Base-by-base conservation (phyloP, 53 echinoderm and acorn worm species). In the Mesocentrotus franciscanus region DNA sequence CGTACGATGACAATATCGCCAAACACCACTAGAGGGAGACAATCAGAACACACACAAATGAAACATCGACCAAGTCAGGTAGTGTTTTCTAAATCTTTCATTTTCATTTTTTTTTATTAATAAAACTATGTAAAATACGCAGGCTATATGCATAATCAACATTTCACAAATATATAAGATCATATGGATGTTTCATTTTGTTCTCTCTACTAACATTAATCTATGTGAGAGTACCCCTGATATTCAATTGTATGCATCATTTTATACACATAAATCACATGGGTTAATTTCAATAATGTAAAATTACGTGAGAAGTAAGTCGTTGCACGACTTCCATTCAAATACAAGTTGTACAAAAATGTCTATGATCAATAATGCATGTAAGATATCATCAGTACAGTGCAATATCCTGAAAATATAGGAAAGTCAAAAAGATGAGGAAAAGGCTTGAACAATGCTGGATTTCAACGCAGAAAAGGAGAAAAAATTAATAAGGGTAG, bases 61-160 rank as follows among this genome's bases (percentile, higher is more conserved):
- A 42, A 42, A 81, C 22, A 39, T 18, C 15, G 42, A 81, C 1
- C 22, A 81, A 35, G 1, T 16, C 5, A 64, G 64, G 14, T 18
- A 64, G 49, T 81, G 42, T 39, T 81, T 81, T 42, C 81, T 39
- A 39, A 39, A 81, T 42, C 17, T 20, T 36, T 81, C 81, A 81
- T 81, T 81, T 81, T 81, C 22, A 27, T 74, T n/a, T n/a, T 29
- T 74, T 81, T 64, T 81, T 81, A 81, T 81, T 81, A 81, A 39
- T 81, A 81, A 81, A 81, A 81, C 81, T 81, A 81, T 81, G 36
- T 81, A 81, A 42, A 81, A 42, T 81, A 81, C 81, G 81, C 36
- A 42, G 81, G 81, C 42, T 81, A 81, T 81, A 81, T 81, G 42
- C 81, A 81, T 81, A 81, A 29, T 81, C 33, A 76, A 33, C 76